Conservation (phyloP, 2,113 vertebrate species). For the Python bivittatus region DNA sequence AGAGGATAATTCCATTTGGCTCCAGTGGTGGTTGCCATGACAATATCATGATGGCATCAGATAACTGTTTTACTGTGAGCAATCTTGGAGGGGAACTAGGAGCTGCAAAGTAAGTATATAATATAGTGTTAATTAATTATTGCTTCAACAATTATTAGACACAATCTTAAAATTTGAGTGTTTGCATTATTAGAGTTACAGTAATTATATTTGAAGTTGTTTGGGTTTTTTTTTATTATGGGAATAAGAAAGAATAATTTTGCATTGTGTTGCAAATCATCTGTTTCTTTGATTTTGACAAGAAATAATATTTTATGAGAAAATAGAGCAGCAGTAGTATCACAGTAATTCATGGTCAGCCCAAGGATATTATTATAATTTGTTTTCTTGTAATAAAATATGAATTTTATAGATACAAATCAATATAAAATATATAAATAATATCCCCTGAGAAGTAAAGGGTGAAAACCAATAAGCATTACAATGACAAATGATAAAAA, state of each 20-base stretch:
- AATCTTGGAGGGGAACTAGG: slow-evolving; percentile 89
- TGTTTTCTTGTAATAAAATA: slow-evolving; percentile 65
- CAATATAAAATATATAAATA: slow-evolving; percentile 54
- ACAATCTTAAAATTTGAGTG: slow-evolving; percentile 29
- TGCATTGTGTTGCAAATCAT: slow-evolving; percentile 77
- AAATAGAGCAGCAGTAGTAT: slow-evolving; percentile 66
- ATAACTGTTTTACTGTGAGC: slow-evolving; percentile 85
- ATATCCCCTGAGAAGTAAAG: slow-evolving; percentile 41
- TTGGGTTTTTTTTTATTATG: slow-evolving; percentile 70
- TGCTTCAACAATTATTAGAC: slow-evolving; percentile 19
- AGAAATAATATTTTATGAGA: slow-evolving; percentile 79
- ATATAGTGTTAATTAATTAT: slow-evolving; percentile 57
- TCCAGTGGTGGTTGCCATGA: slow-evolving; percentile 89
- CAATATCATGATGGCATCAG: slow-evolving; percentile 88
- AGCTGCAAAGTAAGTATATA: slow-evolving; percentile 76
- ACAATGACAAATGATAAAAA: slow-evolving; percentile 56
- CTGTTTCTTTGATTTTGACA: slow-evolving; percentile 81
- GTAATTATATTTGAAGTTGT: slow-evolving; percentile 30
- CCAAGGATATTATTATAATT: slow-evolving; percentile 52
- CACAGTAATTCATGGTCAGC: slow-evolving; percentile 70
- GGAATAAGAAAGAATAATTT: slow-evolving; percentile 75
- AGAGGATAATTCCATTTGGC: slow-evolving; percentile 93
- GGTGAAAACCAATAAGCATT: slow-evolving; percentile 44
- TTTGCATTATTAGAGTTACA: slow-evolving; percentile 49
- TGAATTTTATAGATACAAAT: slow-evolving; percentile 60